A percentile compares a stretch with the other conserved stretches of the same genome.
phyloP scores from a whole-genome alignment of 2,797 vertebrate species.

The Ataeniobius toweri region DNA sequence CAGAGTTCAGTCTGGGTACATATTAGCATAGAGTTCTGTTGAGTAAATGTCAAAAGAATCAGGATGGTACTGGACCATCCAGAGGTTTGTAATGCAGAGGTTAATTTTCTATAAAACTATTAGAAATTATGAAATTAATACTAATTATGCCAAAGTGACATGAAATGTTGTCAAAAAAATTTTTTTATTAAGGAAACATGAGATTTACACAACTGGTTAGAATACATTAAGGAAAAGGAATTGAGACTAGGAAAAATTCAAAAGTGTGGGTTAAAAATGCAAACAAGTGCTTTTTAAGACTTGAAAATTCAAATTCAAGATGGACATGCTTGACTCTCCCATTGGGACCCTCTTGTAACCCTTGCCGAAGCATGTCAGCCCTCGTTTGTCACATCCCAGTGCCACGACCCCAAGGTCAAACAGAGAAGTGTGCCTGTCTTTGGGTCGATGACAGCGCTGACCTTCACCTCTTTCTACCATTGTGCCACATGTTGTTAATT shows the following conservation, averaged over 20 bases:
- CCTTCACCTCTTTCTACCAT: constrained; percentile 51
- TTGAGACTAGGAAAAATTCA: constrained; percentile 48
- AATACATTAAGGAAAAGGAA: constrained; percentile 48
- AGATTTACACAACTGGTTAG: constrained; percentile 33
- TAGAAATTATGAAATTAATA: neutral
- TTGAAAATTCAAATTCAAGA: constrained; percentile 28
- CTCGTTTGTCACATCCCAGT: constrained; percentile 42
- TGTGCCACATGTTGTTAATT: constrained; percentile 68
- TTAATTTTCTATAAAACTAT: neutral
- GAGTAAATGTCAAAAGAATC: constrained; percentile 19
- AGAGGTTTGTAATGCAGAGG: neutral
- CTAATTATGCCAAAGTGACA: neutral
- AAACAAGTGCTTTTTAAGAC: constrained; percentile 49
- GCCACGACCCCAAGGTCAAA: constrained; percentile 65
- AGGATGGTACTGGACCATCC: neutral
- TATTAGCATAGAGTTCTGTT: constrained; percentile 69
- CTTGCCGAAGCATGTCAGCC: constrained; percentile 54
- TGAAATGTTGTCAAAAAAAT: neutral
- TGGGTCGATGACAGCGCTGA: constrained; percentile 52
- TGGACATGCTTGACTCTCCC: constrained; percentile 48
- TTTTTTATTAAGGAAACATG: constrained; percentile 13
- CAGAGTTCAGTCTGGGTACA: constrained; percentile 74
- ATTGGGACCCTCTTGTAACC: constrained; percentile 59
- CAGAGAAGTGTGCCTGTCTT: constrained; percentile 67
- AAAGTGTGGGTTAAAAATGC: constrained; percentile 10